A percentile compares a stretch with the other conserved stretches of the same genome.
Conservation (phyloP, 2,888 invertebrate genomes). For the Campoplex capitator region DNA sequence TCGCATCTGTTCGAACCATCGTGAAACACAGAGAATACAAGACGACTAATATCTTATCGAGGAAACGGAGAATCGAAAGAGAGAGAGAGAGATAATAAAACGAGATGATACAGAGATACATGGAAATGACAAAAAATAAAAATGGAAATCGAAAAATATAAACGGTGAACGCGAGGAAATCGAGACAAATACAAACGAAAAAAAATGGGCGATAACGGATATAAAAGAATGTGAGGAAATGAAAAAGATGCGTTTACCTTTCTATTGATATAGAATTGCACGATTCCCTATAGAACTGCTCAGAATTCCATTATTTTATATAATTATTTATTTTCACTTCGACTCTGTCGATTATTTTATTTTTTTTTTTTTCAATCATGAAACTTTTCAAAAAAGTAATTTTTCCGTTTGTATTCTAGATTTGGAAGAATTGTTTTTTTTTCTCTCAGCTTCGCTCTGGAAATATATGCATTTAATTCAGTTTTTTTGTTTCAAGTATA, state of each 20-base stretch:
- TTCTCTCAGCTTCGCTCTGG: neutral
- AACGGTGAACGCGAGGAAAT: neutral
- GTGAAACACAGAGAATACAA: neutral
- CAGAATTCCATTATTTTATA: too few relatives aligned
- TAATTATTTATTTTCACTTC: too few relatives aligned
- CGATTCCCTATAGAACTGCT: too few relatives aligned
- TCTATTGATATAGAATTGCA: too few relatives aligned
- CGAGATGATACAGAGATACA: neutral
- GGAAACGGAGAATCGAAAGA: neutral
- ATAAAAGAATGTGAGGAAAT: too few relatives aligned
- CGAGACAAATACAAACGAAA: neutral
- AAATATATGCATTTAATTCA: neutral
- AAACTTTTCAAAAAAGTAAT: too few relatives aligned
- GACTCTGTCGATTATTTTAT: too few relatives aligned
- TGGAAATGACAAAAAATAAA: neutral
- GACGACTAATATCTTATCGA: conserved; percentile 27
- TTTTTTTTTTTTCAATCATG: too few relatives aligned
- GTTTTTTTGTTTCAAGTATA: neutral
- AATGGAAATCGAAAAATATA: neutral
- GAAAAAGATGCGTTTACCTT: too few relatives aligned
- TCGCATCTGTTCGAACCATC: conserved; percentile 22
- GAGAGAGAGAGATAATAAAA: too few relatives aligned
- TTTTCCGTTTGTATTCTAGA: neutral
- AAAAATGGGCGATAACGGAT: neutral
- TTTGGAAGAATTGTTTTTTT: neutral